Base-by-base conservation (phyloP, 2,113 vertebrate genomes). In the Morphnarchus princeps region DNA sequence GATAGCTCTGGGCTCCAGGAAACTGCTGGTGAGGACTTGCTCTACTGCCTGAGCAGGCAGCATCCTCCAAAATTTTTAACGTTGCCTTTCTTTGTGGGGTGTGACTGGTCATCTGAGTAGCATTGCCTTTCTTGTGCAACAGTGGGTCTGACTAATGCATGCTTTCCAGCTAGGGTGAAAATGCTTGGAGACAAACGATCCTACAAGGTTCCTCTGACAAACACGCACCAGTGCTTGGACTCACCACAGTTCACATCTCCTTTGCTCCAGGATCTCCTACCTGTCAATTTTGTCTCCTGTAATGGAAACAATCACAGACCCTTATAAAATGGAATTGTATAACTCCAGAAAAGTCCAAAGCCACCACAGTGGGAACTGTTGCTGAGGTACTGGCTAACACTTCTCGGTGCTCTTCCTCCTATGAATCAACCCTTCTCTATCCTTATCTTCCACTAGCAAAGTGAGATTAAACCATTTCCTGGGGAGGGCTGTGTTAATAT, bases 151-250 rank as follows among this genome's bases (percentile, higher is more conserved):
- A 8, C 22, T 62, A 19, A 40, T 36, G 20, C 43, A 9, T 9
- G 10, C 4, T 69, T 49, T 67, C 19, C 29, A 62, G 29, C n/a
- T 15, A 8, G 20, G 34, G 38, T 65, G 38, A 43, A n/a, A 71
- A 59, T 32, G 24, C 14, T 72, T 1, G 1, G 58, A 59, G 58
- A 26, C 0, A 0, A 50, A 65, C 12, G 19, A 40, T 45, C 19
- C 42, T 58, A 16, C 38, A 52, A 18, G 12, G 8, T 47, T 82
- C 43, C 43, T 77, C 38, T 47, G 22, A 65, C 13, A 43, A 73
- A 57, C 0, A 0, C 19, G 25, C 0, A 0, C 29, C 34, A 20
- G n/a, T 61, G 29, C 22, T 43, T 77, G 78, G 36, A 20, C 18
- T 34, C 70, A 38, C 12, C 17, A 80, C 45, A 42, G 28, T 14